These are phyloP conservation scores for Enteromius anoplus DNA, from an alignment of 2,797 vertebrate genomes.

Conservation along the genomic window DNA sequence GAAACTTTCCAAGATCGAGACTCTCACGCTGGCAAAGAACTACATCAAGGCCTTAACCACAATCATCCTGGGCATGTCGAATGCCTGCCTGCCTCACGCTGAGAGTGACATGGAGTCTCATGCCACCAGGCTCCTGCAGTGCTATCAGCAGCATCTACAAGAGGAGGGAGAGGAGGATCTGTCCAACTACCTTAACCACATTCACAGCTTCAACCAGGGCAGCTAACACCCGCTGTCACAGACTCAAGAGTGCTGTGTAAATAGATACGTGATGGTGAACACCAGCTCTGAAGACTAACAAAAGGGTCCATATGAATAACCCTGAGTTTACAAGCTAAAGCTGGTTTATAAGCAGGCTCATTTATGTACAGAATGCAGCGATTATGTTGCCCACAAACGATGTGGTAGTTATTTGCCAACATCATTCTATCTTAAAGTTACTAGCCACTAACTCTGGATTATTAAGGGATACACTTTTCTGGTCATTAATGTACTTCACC, in stretches of 20 bases:
- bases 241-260: slow-evolving; percentile 19
- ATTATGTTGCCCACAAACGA: not conserved
- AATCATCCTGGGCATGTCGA: slow-evolving; percentile 92
- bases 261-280: not conserved
- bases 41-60: slow-evolving; percentile 96
- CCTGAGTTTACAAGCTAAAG: slow-evolving; percentile 15
- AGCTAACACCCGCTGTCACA: slow-evolving; percentile 72
- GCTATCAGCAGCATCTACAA: slow-evolving; percentile 85
- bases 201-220: slow-evolving; percentile 81
- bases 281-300: slow-evolving; percentile 13
- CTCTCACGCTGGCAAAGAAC: slow-evolving; percentile 96
- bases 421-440: not conserved
- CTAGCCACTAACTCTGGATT: not conserved
- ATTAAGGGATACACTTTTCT: not conserved
- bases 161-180: slow-evolving; percentile 81
- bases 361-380: not conserved
- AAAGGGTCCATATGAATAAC: not conserved
- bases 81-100: slow-evolving; percentile 76
- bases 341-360: not conserved
- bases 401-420: not conserved
- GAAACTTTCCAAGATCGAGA: slow-evolving; percentile 99
- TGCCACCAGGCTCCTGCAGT: slow-evolving; percentile 83
- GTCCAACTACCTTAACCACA: slow-evolving; percentile 85
- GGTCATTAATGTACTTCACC: not conserved
- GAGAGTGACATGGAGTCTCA: slow-evolving; percentile 72